A percentile compares a stretch with the other conserved stretches of the same genome.
These are phyloP conservation scores for Mayetiola destructor DNA, from an alignment of 2,888 invertebrate genomes.

Conservation along the genomic window DNA sequence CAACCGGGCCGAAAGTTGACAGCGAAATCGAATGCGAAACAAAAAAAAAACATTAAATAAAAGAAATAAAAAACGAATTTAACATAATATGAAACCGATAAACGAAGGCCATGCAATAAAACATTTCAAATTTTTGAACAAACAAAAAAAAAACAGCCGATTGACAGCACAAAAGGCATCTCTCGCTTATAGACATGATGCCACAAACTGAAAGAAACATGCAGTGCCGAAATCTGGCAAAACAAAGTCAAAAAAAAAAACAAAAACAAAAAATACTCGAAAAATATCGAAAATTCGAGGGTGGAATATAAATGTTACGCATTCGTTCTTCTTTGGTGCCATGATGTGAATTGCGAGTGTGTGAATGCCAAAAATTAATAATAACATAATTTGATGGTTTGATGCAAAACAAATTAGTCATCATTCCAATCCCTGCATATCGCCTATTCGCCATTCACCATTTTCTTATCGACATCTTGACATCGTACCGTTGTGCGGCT, in stretches of 20 bases:
- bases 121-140: too few relatives aligned
- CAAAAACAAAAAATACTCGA: neutral
- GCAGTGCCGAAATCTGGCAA: too few relatives aligned
- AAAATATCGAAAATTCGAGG: neutral
- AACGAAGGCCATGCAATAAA: too few relatives aligned
- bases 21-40: neutral
- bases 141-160: neutral
- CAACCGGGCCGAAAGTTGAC: neutral
- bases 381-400: neutral
- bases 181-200: neutral
- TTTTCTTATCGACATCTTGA: too few relatives aligned
- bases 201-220: neutral
- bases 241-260: neutral
- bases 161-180: neutral
- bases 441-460: too few relatives aligned
- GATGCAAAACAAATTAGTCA: conserved; percentile 2
- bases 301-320: conserved; percentile 1
- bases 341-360: neutral
- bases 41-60: neutral
- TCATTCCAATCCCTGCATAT: too few relatives aligned
- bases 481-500: too few relatives aligned
- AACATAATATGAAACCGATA: too few relatives aligned
- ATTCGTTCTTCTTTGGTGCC: neutral
- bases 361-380: neutral
- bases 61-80: neutral